Evolutionary conservation across 2,113 vertebrate genomes (phyloP), one percentile per base, ranked within the genome.

Genomic region (Turdus rufiventris): DNA sequence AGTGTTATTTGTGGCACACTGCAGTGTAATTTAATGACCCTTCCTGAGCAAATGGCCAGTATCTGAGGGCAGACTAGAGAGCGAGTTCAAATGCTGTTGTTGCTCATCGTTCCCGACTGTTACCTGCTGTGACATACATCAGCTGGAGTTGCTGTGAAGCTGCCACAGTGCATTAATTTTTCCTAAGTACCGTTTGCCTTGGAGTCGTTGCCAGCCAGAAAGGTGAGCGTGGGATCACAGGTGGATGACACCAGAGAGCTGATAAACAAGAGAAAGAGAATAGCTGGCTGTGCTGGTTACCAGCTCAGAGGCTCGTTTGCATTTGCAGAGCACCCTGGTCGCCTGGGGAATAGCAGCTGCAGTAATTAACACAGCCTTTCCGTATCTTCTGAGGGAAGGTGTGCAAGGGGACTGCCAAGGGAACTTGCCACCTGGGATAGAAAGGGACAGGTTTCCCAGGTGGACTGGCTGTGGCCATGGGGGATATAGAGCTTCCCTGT

Each of bases 331-430:
- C 70, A 82, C 15, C 14, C 1, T 6, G 38, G 50, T 85, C 0
- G 2, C 8, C 14, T 62, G 36, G 19, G 70, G 87, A 89, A 45
- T 79, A 54, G 51, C 82, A 91, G 90, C 66, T 65, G 56, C 75
- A 28, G 65, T 84, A 91, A 91, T 91, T 85, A 94, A 65, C 28
- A 31, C 15, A 45, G 72, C 65, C 85, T 91, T 92, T 89, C 91
- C 0, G 0, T 50, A 6, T 68, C 86, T 91, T 68, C 40, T 2
- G 7, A 21, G 84, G 62, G 57, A 81, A 47, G 57, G 58, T 62
- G 43, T 14, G 3, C 43, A 34, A 51, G 62, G 40, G 48, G 70
- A 26, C 36, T 10, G 10, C 72, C 66, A 19, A 33, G 73, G 66
- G 72, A 79, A n/a, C 61, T 71, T 77, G 38, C 53, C 76, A 80